A percentile compares a stretch with the other conserved stretches of the same genome.
phyloP scores from a whole-genome alignment of 2,113 vertebrate species.

The Daboia siamensis region DNA sequence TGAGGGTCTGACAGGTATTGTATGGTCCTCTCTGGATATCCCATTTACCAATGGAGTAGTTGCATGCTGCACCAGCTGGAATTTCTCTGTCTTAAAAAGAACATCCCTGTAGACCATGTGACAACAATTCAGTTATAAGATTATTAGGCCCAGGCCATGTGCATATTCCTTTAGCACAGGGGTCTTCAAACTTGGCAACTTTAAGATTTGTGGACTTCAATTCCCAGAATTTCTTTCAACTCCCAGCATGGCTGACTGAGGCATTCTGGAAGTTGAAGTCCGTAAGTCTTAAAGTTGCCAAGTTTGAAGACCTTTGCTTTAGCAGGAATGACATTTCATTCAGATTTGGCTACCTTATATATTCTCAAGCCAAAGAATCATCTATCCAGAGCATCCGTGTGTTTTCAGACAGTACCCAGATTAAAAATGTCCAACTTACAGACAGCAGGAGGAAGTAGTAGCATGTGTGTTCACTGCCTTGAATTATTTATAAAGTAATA shows the following conservation, averaged over 20 bases:
- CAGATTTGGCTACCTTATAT: not conserved
- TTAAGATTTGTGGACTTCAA: not conserved
- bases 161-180: not conserved
- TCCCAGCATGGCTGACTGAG: not conserved
- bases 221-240: too few relatives aligned
- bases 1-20: not conserved
- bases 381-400: not conserved
- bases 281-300: not conserved
- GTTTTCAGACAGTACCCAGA: not conserved
- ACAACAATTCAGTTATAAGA: not conserved
- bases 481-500: not conserved
- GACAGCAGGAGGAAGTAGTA: not conserved
- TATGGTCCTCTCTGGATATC: not conserved
- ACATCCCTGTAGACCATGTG: not conserved
- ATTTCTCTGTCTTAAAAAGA: not conserved
- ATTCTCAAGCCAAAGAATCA: not conserved
- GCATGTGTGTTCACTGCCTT: not conserved
- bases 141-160: not conserved
- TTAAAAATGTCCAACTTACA: not conserved
- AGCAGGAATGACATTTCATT: not conserved
- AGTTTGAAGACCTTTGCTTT: not conserved
- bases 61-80: not conserved
- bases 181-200: not conserved
- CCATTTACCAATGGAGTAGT: not conserved
- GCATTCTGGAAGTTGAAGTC: not conserved